Conservation (phyloP, 2,797 vertebrate genomes). For the Clamator glandarius region DNA sequence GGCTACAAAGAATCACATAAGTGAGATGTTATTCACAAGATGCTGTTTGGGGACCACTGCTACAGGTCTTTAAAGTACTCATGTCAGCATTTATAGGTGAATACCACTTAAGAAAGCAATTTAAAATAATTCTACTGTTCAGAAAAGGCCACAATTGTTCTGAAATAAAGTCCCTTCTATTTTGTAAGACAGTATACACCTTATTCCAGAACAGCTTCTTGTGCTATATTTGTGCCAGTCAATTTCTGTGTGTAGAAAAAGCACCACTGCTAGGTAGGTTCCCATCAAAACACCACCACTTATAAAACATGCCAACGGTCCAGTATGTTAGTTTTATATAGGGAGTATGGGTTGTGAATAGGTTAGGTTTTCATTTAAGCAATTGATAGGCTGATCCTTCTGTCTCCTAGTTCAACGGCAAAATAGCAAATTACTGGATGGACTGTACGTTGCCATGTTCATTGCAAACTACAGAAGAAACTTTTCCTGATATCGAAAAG, state of each 20-base stretch:
- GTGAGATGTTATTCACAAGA: neutral
- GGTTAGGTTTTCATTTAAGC: neutral
- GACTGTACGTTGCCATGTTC: neutral
- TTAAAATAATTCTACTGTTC: neutral
- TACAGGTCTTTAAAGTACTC: neutral
- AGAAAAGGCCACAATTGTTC: neutral
- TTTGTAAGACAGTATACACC: neutral
- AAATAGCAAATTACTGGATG: neutral
- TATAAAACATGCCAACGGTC: neutral
- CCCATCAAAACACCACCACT: neutral
- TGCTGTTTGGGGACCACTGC: neutral
- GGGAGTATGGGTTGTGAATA: neutral
- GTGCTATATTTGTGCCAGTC: neutral
- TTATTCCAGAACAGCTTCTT: neutral
- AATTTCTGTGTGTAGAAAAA: neutral
- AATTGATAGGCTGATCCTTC: neutral
- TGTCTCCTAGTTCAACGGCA: neutral
- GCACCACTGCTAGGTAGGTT: neutral
- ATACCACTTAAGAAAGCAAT: neutral
- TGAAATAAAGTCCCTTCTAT: neutral
- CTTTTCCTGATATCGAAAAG: neutral
- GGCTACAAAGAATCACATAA: neutral
- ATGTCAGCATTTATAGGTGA: neutral
- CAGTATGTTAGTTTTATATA: neutral
- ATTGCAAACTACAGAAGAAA: neutral